phyloP scores from a whole-genome alignment of 2,113 vertebrate genomes.

The Centropristis striata region DNA sequence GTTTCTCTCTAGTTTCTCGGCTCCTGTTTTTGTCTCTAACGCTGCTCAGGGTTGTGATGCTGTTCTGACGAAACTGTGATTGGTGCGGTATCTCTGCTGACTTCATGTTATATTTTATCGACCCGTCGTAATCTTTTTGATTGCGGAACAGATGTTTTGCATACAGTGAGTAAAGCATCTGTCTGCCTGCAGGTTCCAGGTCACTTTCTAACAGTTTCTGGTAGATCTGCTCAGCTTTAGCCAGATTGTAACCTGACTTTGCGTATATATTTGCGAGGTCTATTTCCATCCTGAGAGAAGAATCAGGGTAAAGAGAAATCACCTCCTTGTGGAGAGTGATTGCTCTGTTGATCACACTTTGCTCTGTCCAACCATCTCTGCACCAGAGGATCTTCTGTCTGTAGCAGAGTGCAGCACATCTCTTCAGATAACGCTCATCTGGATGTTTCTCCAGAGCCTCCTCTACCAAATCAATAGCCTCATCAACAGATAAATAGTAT shows the following conservation, averaged over 20 bases:
- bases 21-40: not conserved
- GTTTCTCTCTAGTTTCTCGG: conserved; percentile 29
- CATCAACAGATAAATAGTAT: not conserved
- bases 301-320: conserved; percentile 48
- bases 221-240: conserved; percentile 31
- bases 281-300: not conserved
- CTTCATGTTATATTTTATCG: conserved; percentile 52
- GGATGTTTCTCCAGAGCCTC: conserved; percentile 49
- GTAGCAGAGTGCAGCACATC: conserved; percentile 41
- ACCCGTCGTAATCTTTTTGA: not conserved
- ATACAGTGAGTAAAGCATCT: conserved; percentile 51
- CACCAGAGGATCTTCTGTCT: conserved; percentile 36
- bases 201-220: conserved; percentile 17
- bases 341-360: not conserved
- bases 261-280: conserved; percentile 35
- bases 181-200: conserved; percentile 20
- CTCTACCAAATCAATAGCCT: conserved; percentile 48
- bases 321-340: conserved; percentile 42
- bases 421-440: conserved; percentile 55
- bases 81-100: conserved; percentile 30
- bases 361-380: not conserved
- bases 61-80: conserved; percentile 1
- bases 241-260: not conserved
- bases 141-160: conserved; percentile 16
- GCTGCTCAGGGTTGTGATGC: conserved; percentile 41